A percentile compares a stretch with the other conserved stretches of the same genome.
phyloP scores from a whole-genome alignment of 1,140 invertebrate species.

The Drosophila funebris region DNA sequence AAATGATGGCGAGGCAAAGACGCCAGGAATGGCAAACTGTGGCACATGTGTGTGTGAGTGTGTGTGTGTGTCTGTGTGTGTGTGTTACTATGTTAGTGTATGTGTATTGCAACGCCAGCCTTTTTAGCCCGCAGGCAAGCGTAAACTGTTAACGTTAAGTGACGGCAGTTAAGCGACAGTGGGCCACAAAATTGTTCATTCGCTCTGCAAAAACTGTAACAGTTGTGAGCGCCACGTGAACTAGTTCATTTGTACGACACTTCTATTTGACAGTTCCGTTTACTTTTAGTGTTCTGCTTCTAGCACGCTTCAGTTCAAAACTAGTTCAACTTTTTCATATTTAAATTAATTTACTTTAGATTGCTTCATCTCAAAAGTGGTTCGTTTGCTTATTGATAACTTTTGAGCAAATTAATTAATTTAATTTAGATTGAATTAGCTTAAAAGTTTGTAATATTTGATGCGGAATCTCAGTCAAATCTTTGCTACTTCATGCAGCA shows the following conservation, averaged over 20 bases:
- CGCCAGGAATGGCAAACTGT: slow-evolving; percentile 8
- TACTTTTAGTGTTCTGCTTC: too few species aligned
- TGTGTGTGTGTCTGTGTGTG: slow-evolving; percentile 24
- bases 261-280: neutral
- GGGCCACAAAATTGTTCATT: slow-evolving; percentile 26
- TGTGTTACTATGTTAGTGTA: slow-evolving; percentile 31
- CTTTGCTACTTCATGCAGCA: too few species aligned
- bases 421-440: too few species aligned
- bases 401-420: too few species aligned
- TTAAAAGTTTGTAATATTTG: too few species aligned
- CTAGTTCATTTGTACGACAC: neutral
- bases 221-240: neutral
- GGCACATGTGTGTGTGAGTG: slow-evolving; percentile 19
- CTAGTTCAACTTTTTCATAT: too few species aligned
- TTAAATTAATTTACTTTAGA: too few species aligned
- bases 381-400: too few species aligned
- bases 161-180: slow-evolving; percentile 79
- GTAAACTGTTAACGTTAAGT: slow-evolving; percentile 82
- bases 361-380: too few species aligned
- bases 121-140: slow-evolving; percentile 79
- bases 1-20: slow-evolving; percentile 75
- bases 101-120: slow-evolving; percentile 71
- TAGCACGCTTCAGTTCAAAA: too few species aligned
- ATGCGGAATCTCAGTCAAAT: too few species aligned
- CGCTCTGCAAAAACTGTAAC: neutral